These are phyloP conservation scores for Laticauda laticaudata DNA, from an alignment of 2,113 vertebrate genomes.

Conservation along the genomic window DNA sequence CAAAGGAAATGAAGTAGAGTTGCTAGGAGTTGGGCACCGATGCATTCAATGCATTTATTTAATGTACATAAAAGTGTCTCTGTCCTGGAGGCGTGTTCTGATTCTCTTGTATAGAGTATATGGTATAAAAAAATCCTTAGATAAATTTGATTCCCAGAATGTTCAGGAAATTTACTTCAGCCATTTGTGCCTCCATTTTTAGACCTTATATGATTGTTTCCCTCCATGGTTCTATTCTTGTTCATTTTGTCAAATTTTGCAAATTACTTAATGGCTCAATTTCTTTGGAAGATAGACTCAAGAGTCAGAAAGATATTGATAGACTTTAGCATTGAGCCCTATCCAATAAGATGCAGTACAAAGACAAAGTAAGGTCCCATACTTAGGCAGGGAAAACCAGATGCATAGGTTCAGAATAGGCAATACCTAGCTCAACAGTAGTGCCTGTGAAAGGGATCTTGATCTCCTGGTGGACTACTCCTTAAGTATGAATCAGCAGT, in stretches of 20 bases:
- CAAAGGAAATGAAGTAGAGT: not conserved
- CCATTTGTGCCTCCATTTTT: not conserved
- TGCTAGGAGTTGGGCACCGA: not conserved
- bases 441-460: not conserved
- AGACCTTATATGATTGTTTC: not conserved
- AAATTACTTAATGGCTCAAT: not conserved
- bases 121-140: not conserved
- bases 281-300: not conserved
- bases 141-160: not conserved
- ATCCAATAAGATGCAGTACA: not conserved
- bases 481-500: not conserved
- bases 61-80: not conserved
- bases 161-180: not conserved
- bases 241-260: not conserved
- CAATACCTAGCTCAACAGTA: not conserved
- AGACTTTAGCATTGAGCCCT: not conserved
- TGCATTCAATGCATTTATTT: not conserved
- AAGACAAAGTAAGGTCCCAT: not conserved
- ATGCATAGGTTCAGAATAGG: not conserved
- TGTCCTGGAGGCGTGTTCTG: not conserved
- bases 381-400: not conserved
- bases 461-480: not conserved
- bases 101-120: not conserved
- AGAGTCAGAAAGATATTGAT: not conserved
- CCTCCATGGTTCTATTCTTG: not conserved